Evolutionary conservation across 2,113 vertebrate genomes (phyloP), one percentile per base, ranked within the genome.

Genomic region (Xiphophorus hellerii): DNA sequence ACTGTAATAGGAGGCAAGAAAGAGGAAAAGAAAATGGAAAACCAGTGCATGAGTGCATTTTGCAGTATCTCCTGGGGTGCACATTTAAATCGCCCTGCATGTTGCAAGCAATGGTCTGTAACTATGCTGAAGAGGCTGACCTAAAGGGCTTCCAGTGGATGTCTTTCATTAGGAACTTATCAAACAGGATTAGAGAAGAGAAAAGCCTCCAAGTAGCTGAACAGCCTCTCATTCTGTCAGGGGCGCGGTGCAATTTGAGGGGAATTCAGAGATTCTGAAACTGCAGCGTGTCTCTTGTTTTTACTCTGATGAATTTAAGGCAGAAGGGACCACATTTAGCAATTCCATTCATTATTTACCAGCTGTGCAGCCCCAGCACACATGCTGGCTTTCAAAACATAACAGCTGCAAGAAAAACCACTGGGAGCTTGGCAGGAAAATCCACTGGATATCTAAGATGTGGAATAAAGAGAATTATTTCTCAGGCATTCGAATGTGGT

Each of bases 121-220:
- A 83, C 90, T 77, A 69, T 67, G 81, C 5, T 42, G 72, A 79
- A 42, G 67, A 80, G 76, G 76, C 78, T 78, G 81, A 71, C 72
- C 77, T 75, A 76, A 88, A 84, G 76, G 61, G 78, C 80, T 84
- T 80, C 83, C 29, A 62, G 66, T 58, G 66, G 69, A 70, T 37
- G 74, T 76, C 77, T 78, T 86, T 87, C 87, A 92, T 92, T 86
- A 85, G 76, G 60, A 88, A 87, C 84, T 83, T 82, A 90, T 88
- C 87, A 84, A 87, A 87, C 78, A 37, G 60, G 86, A 73, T 31
- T 29, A 22, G 85, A 85, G 62, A 65, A 30, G 29, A 33, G 68
- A 29, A 37, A 42, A 64, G 62, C 51, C 63, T 83, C 61, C 81
- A 80, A 62, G 48, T 35, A 7, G 63, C 77, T 89, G 83, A 88